phyloP scores from a whole-genome alignment of 2,113 vertebrate genomes.

The Capra hircus region DNA sequence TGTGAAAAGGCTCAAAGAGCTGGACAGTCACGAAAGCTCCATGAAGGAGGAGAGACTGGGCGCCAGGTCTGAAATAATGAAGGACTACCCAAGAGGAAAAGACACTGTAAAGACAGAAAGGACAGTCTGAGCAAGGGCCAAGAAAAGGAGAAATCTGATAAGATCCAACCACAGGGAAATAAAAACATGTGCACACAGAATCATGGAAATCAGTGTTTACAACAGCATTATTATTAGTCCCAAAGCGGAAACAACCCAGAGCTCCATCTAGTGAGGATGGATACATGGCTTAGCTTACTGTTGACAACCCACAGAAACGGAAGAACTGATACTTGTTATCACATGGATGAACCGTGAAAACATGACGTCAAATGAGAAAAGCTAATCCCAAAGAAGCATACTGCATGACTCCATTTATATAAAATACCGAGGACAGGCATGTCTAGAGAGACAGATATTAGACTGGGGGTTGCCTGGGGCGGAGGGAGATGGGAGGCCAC shows the following conservation, averaged over 20 bases:
- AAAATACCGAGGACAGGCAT: background rate
- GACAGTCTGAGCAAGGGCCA: background rate
- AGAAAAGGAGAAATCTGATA: background rate
- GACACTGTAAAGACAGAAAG: background rate
- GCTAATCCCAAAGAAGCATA: background rate
- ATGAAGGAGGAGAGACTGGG: background rate
- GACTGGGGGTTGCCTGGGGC: background rate
- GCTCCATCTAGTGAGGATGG: background rate
- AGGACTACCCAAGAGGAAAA: background rate
- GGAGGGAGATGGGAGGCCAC: too few relatives aligned
- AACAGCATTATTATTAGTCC: background rate
- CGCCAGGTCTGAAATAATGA: background rate
- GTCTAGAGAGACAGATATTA: background rate
- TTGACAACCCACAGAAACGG: background rate
- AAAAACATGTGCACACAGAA: background rate
- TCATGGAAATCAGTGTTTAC: background rate
- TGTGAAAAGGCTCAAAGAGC: background rate
- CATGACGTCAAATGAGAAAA: background rate
- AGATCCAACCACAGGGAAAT: background rate
- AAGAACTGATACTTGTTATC: background rate
- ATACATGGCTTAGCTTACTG: background rate
- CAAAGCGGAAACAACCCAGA: background rate
- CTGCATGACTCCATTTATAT: background rate
- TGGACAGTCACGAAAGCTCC: background rate
- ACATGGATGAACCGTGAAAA: background rate